phyloP scores from a whole-genome alignment of 64 coral and sea anemone genomes.

The Catalaphyllia jardinei region DNA sequence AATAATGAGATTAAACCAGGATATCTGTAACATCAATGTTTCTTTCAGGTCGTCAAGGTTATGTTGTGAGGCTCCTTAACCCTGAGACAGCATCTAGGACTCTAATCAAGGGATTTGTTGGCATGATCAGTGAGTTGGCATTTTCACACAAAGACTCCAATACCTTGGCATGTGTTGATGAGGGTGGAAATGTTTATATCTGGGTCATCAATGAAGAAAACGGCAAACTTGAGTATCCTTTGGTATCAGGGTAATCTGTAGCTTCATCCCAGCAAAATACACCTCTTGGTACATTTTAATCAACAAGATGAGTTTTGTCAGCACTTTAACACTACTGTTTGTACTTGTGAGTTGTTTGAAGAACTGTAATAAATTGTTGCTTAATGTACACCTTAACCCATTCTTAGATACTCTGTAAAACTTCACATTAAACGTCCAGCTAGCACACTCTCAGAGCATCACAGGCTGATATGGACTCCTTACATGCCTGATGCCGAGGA shows the following conservation, averaged over 20 bases:
- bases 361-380: not conserved
- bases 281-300: too few relatives aligned
- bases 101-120: slow-evolving; percentile 86
- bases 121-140: slow-evolving; percentile 85
- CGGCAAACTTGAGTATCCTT: slow-evolving; percentile 88
- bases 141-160: slow-evolving; percentile 89
- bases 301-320: too few relatives aligned
- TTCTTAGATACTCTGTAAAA: slow-evolving; percentile 74
- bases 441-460: slow-evolving; percentile 55
- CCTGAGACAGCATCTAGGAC: slow-evolving; percentile 79
- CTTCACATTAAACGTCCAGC: slow-evolving; percentile 72
- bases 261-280: not conserved
- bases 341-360: not conserved
- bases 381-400: not conserved
- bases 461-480: slow-evolving; percentile 88
- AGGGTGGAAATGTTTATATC: slow-evolving; percentile 89
- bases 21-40: not conserved
- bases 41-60: slow-evolving; percentile 75
- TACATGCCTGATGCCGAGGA: slow-evolving; percentile 76
- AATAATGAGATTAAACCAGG: too few relatives aligned
- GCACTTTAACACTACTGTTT: too few relatives aligned
- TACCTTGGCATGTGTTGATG: slow-evolving; percentile 89
- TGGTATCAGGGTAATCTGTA: not conserved
- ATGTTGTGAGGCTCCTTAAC: slow-evolving; percentile 81
- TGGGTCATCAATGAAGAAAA: slow-evolving; percentile 82